Base-by-base conservation (phyloP, 2,888 invertebrate species). In the Molorchus minor region DNA sequence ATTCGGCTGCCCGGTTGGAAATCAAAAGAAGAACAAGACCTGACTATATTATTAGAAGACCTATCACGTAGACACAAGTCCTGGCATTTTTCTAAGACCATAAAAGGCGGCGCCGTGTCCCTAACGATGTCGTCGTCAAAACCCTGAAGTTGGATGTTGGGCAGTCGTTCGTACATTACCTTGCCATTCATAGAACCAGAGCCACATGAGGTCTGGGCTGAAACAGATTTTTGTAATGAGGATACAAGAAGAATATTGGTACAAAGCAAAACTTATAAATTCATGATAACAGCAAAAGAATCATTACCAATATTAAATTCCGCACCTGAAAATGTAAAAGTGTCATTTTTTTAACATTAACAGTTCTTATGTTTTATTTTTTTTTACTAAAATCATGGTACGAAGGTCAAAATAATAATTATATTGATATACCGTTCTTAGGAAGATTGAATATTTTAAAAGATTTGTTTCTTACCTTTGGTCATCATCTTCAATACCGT, bases 201-300 rank as follows among this genome's bases (percentile, higher is more conserved):
- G 78, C 94, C 94, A 80, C 95, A 95, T 59, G 93, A 92, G 66
- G 93, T 94, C 87, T 94, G 94, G 75, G 91, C 92, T 92, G 80
- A 45, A 80, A 79, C 53, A 21, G 52, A 13, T 40, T 49, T 40
- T 43, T 51, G 1, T 35, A 1, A 20, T 12, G 33, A 4, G 12
- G 2, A 43, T 12, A 15, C 21, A 17, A 33, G 7, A 19, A 5
- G 25, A 25, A 25, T 25, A n/a, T n/a, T n/a, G n/a, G n/a, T n/a
- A n/a, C n/a, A n/a, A n/a, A n/a, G n/a, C n/a, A n/a, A n/a, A n/a
- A n/a, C n/a, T n/a, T n/a, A n/a, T n/a, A n/a, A n/a, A n/a, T n/a
- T n/a, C n/a, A n/a, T n/a, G n/a, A n/a, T n/a, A n/a, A n/a, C n/a
- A n/a, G 25, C 25, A 25, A 25, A 25, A 25, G 8, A 25, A 25